Conservation (phyloP, 2,888 invertebrate species). For the Timema cristinae region DNA sequence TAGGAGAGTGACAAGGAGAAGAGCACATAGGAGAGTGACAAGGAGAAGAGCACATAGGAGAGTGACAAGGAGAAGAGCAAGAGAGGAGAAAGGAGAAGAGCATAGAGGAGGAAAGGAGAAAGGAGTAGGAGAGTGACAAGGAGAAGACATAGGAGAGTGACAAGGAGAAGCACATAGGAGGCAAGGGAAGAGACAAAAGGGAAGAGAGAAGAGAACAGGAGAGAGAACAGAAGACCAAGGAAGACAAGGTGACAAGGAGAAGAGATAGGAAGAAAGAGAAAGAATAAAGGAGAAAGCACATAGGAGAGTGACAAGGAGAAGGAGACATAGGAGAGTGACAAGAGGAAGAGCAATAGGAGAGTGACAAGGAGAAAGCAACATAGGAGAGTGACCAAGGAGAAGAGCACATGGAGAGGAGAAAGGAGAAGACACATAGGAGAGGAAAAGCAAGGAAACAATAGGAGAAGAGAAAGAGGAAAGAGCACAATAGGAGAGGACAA, state of each 20-base stretch:
- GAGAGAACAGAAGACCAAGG: background rate
- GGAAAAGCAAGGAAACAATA: background rate
- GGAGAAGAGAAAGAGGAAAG: conserved; percentile 4
- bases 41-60: background rate
- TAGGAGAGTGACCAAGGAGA: background rate
- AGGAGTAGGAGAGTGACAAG: no score
- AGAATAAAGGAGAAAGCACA: background rate
- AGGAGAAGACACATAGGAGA: background rate
- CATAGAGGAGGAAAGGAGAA: no score
- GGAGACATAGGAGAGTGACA: no score
- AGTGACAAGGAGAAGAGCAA: background rate
- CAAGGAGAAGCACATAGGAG: background rate
- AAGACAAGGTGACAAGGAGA: background rate
- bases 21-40: background rate
- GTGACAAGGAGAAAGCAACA: conserved; percentile 13
- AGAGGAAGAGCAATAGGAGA: background rate
- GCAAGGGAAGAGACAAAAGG: background rate
- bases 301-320: background rate
- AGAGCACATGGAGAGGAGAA: background rate
- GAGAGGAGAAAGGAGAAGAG: background rate
- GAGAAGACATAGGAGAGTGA: background rate
- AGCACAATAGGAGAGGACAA: background rate
- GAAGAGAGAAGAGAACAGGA: background rate
- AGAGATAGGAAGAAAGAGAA: background rate
- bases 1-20: background rate